Conservation (phyloP, 1,140 invertebrate species). For the Drosophila nasuta region DNA sequence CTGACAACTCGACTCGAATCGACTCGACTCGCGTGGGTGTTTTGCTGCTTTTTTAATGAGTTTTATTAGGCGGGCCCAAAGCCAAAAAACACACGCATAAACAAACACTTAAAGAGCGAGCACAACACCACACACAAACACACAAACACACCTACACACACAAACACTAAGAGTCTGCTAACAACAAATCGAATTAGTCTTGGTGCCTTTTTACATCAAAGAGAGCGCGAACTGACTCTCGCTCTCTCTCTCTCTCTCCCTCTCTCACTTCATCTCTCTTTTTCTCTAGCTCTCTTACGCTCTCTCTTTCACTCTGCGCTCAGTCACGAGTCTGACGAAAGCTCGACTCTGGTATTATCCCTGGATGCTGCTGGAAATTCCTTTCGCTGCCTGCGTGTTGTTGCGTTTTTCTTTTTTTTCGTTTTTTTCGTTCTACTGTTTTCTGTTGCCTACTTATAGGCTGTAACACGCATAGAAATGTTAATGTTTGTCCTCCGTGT, state of each 20-base stretch:
- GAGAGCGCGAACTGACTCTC: constrained; percentile 39
- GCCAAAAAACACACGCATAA: constrained; percentile 65
- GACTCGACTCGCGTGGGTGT: constrained; percentile 28
- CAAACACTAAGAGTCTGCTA: constrained; percentile 1
- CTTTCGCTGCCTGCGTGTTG: constrained; percentile 24
- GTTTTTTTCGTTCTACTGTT: neutral
- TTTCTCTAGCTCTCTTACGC: constrained; percentile 7
- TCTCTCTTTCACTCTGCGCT: constrained; percentile 18
- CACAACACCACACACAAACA: constrained; percentile 37
- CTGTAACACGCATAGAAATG: constrained; percentile 74
- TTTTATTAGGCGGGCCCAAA: constrained; percentile 70
- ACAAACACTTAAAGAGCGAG: constrained; percentile 79
- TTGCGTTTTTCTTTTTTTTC: neutral
- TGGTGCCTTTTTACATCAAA: constrained; percentile 47
- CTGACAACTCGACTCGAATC: neutral
- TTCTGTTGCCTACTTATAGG: constrained; percentile 68
- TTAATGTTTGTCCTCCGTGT: constrained; percentile 75
- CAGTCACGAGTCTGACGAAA: constrained; percentile 57
- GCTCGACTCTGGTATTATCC: constrained; percentile 73
- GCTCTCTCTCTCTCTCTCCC: constrained; percentile 20
- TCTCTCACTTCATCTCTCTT: constrained; percentile 12
- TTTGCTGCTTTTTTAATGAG: constrained; percentile 72
- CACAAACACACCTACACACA: constrained; percentile 13
- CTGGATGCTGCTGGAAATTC: constrained; percentile 76
- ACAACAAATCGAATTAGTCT: constrained; percentile 70